Base-by-base conservation (phyloP, 1,140 invertebrate genomes). In the Drosophila tani region DNA sequence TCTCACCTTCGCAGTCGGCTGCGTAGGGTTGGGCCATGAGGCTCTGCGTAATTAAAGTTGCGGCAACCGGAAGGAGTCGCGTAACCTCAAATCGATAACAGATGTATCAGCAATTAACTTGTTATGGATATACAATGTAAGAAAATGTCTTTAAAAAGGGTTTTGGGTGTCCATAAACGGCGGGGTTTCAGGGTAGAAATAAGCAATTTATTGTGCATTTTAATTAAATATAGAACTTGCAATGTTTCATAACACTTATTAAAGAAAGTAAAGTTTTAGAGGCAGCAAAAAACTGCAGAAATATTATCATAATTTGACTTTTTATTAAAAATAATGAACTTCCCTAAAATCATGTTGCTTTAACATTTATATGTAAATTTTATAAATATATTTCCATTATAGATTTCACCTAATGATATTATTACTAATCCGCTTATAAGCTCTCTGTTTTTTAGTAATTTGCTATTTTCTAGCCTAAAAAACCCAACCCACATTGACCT, bases 31-130 rank as follows among this genome's bases (percentile, higher is more conserved):
- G 50, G 59, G 59, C 46, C 50, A 35, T 62, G 24, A 63, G 63
- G 29, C 49, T 49, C 12, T 53, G 41, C 24, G 75, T 76, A 77
- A 77, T 77, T 77, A 77, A 77, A 68, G 35, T 76, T 75, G 40
- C 40, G 19, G 41, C 24, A 19, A 15, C 56, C 50, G 67, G 64
- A 45, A 68, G 29, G n/a, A 21, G 40, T 46, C 40, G 56, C 66
- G 21, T 43, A 49, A 35, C 53, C 14, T 21, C 19, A 38, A 71
- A 71, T 76, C 73, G 75, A 77, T 77, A 55, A 50, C 57, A n/a
- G 50, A 68, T 49, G 40, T 51, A 45, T 69, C 64, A 64, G 58
- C 57, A 29, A 45, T 58, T 17, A 24, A 17, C 7, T 40, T 24
- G 15, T 40, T 57, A 27, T 19, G 21, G 32, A 40, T 40, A 27